These are phyloP conservation scores for Taenioides sp. DNA, from an alignment of 2,797 vertebrate genomes.

Conservation along the genomic window DNA sequence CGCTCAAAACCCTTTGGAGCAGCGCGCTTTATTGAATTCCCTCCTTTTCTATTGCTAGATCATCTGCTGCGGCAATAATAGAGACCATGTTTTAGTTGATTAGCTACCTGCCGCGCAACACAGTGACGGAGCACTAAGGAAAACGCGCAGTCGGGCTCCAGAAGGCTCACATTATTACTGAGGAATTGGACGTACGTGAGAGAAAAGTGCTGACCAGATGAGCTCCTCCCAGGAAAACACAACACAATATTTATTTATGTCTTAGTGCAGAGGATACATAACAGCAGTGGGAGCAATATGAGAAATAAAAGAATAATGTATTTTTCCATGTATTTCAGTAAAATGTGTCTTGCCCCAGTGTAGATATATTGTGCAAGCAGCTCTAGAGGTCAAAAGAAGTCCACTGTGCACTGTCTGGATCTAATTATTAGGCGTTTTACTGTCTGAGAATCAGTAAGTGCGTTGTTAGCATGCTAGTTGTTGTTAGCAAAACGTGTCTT, in stretches of 20 bases:
- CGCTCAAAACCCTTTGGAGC: conserved; percentile 65
- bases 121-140: conserved; percentile 49
- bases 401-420: too few relatives aligned
- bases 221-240: conserved; percentile 31
- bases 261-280: conserved; percentile 11
- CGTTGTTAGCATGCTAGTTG: too few relatives aligned
- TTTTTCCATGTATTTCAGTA: too few relatives aligned
- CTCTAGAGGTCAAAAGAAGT: too few relatives aligned
- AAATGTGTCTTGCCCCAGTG: too few relatives aligned
- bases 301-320: background rate
- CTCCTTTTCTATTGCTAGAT: conserved; percentile 55
- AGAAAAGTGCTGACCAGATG: conserved; percentile 32
- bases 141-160: conserved; percentile 58
- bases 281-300: conserved; percentile 17
- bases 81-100: conserved; percentile 74
- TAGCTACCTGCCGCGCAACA: conserved; percentile 65
- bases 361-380: too few relatives aligned
- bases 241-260: conserved; percentile 37
- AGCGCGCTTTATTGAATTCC: conserved; percentile 70
- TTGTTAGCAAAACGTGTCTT: too few relatives aligned
- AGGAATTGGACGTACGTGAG: conserved; percentile 23
- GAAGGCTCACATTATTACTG: conserved; percentile 67
- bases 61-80: conserved; percentile 68
- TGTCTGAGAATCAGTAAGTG: too few relatives aligned
- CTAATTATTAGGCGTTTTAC: too few relatives aligned